Evolutionary conservation across 2,113 vertebrate species (phyloP).

Genomic region (Struthidea cinerea): DNA sequence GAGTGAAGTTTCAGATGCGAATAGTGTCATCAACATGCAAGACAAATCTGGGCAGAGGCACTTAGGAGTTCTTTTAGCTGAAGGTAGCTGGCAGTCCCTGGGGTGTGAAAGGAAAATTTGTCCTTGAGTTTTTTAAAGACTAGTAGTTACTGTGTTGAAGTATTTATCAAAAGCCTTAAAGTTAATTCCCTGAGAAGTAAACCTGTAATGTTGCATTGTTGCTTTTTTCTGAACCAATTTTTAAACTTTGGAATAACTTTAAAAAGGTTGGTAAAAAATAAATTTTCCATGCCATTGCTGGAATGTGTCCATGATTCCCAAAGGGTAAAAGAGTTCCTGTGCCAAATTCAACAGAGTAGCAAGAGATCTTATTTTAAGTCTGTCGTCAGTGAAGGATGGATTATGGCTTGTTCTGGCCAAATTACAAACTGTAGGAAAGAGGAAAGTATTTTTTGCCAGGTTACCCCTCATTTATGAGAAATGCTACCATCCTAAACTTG

Average conservation of each 20-base stretch:
- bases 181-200: background rate
- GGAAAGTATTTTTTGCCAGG: background rate
- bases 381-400: background rate
- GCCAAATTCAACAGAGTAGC: background rate
- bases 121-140: background rate
- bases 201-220: background rate
- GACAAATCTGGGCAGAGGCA: background rate
- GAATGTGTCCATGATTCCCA: background rate
- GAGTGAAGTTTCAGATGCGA: background rate
- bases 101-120: background rate
- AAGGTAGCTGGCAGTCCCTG: background rate
- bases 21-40: rapidly evolving
- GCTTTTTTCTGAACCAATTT: background rate
- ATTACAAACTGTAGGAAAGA: background rate
- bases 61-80: background rate
- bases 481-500: background rate
- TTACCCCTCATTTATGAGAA: background rate
- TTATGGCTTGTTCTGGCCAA: background rate
- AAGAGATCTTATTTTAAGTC: background rate
- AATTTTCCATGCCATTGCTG: background rate
- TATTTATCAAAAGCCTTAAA: background rate
- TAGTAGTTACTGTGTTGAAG: background rate
- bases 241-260: background rate
- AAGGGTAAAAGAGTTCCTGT: background rate
- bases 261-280: background rate